Percentiles rank a stretch among this genome's conserved stretches.
These are phyloP conservation scores for Ptilodon capucinus DNA, from an alignment of 2,888 invertebrate genomes.

Conservation along the genomic window DNA sequence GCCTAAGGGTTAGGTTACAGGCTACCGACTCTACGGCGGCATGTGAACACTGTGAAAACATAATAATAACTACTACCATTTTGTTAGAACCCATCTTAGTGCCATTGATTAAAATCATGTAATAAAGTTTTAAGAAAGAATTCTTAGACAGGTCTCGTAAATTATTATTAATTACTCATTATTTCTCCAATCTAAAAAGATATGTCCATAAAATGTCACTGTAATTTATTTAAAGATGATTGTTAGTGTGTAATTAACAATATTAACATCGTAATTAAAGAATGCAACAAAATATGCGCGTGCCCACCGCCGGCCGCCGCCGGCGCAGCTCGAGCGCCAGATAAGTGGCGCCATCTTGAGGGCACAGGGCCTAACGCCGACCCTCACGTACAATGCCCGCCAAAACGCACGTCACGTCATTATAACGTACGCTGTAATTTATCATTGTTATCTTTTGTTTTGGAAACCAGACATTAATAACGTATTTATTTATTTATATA, in stretches of 20 bases:
- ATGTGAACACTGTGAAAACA: not conserved
- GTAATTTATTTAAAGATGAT: slow-evolving; percentile 39
- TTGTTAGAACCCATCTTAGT: not conserved
- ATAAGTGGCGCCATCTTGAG: slow-evolving; percentile 30
- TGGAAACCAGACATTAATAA: not conserved
- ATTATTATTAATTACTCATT: not conserved
- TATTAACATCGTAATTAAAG: slow-evolving; percentile 47
- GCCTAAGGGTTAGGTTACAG: slow-evolving; percentile 25
- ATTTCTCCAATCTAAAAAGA: slow-evolving; percentile 7
- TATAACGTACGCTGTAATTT: not conserved
- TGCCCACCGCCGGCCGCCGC: slow-evolving; percentile 23
- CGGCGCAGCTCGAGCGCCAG: slow-evolving; percentile 24
- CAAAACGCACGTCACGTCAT: slow-evolving; percentile 1
- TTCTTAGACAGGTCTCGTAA: not conserved
- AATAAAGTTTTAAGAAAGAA: not conserved
- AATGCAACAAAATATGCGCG: slow-evolving; percentile 26
- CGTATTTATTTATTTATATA: too few species aligned
- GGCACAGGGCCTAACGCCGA: slow-evolving; percentile 14
- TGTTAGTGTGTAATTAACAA: slow-evolving; percentile 40
- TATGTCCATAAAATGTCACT: slow-evolving; percentile 22
- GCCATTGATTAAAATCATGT: not conserved
- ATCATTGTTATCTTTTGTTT: not conserved
- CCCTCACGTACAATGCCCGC: slow-evolving; percentile 23
- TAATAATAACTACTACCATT: not conserved
- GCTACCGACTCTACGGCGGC: not conserved